Evolutionary conservation across 2,113 vertebrate genomes (phyloP), one percentile per base, ranked within the genome.

Genomic region (Crocuta crocuta): DNA sequence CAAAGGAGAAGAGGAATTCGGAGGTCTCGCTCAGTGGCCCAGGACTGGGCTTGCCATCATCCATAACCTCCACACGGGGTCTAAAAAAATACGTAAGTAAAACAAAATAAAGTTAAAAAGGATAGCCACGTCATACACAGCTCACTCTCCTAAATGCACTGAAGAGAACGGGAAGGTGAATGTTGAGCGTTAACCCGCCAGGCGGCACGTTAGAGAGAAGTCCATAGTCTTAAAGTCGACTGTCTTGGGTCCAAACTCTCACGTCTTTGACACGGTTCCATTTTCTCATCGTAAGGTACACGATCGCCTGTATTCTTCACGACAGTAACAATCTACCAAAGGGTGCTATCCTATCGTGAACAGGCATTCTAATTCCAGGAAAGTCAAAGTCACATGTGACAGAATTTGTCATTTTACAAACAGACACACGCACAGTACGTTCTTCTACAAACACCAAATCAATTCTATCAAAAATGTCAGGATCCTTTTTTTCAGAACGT

Each of bases 1-100:
- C 99, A 98, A 99, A 99, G 0, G 99, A 99, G 91, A 99, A 99
- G 17, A 99, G 96, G 10, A 98, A 98, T 3, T 43, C 95, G 19
- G 94, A 90, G 91, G 39, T 80, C 94, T 95, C 96, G 58, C 8
- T 87, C 31, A 48, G 15, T 19, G 45, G 15, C 58, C 35, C 94
- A 45, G 89, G 84, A 24, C 71, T 68, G 3, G 39, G 31, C 21
- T 92, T 39, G 16, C 97, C 97, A 63, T 98, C 97, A 63, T 98
- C 99, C 99, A 99, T 99, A 81, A 73, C 65, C 79, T 95, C 89
- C 68, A 82, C 97, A 76, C 5, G 28, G 33, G 23, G 68, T 96
- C 94, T 92, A 76, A 86, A 87, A 71, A 95, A 96, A 61, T 8
- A 23, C 19, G 9, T 7, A 61, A 61, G 23, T 61, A 23, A 61